Evolutionary conservation across 2,797 vertebrate genomes (phyloP), one percentile per base, ranked within the genome.

Genomic region (Coranthus polyacanthus): DNA sequence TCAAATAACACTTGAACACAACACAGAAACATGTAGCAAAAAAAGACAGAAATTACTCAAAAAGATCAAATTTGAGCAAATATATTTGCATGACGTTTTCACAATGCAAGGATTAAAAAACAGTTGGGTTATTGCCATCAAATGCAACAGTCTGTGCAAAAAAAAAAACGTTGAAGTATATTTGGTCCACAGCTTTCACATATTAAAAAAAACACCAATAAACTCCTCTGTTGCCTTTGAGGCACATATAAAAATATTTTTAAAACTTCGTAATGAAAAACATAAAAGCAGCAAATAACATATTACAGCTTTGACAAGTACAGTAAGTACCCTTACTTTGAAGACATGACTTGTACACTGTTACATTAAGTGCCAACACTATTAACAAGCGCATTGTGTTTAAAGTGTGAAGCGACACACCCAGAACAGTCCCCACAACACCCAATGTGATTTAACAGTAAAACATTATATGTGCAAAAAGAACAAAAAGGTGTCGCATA

Each of bases 291-390:
- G 29, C 24, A 61, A 20, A 68, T n/a, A 69, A 51, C 64, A 68
- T 16, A 60, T 42, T 12, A 55, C 9, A 53, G 20, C 13, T 41
- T 44, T 42, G 22, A 81, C 43, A 5, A 6, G 24, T 11, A 47
- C 4, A 26, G 7, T 3, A 58, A 53, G 59, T 51, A 67, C 73
- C 47, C 49, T 53, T 46, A 26, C 16, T 55, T 12, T 22, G 24
- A 69, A 1, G 4, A 61, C 64, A 71, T 21, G 6, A 21, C 34
- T 9, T 20, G 9, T 20, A 55, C 41, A 39, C 6, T 36, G 44
- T 26, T 47, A 75, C 45, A 62, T 36, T 51, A 79, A 84, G 78
- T 82, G 71, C 71, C 61, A 84, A 83, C 52, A 24, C 53, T 62
- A 15, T 51, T 58, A 45, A 41, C 7, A 52, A 12, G 46, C 77